Conservation (phyloP, 2,113 vertebrate species). For the Eudyptes chrysolophus region DNA sequence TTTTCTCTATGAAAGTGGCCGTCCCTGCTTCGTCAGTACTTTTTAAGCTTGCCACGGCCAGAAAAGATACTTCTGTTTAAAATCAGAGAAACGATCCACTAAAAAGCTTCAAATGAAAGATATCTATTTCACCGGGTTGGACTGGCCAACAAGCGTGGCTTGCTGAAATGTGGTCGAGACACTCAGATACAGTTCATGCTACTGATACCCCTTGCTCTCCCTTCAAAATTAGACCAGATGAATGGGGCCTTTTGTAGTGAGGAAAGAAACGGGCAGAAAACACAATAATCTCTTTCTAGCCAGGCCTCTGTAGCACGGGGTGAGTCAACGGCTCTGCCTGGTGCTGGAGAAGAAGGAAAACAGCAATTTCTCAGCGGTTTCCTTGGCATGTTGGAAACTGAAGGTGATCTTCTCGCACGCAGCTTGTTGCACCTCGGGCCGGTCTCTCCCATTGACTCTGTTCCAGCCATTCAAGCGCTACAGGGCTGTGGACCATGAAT, state of each 20-base stretch:
- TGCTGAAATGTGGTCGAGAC: slow-evolving; percentile 51
- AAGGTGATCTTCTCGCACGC: not conserved
- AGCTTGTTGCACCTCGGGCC: not conserved
- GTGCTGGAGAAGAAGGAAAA: slow-evolving; percentile 69
- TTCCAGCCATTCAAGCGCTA: not conserved
- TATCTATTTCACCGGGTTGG: not conserved
- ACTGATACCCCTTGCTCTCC: slow-evolving; percentile 62
- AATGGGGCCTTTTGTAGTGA: slow-evolving; percentile 75
- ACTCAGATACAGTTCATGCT: slow-evolving; percentile 44
- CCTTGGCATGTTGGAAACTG: slow-evolving; percentile 39
- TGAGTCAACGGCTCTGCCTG: slow-evolving; percentile 29
- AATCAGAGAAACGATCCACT: not conserved
- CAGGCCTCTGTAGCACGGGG: slow-evolving; percentile 23
- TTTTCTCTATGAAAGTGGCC: not conserved
- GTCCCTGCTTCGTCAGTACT: slow-evolving; percentile 4
- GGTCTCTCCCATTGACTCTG: not conserved
- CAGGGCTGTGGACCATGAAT: not conserved
- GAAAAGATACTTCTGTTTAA: slow-evolving; percentile 50
- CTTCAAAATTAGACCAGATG: slow-evolving; percentile 51
- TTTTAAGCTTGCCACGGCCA: not conserved
- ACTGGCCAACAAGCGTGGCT: slow-evolving; percentile 33
- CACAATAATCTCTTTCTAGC: slow-evolving; percentile 74
- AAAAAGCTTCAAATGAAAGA: not conserved
- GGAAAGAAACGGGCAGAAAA: slow-evolving; percentile 51
- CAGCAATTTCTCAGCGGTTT: slow-evolving; percentile 77